These are phyloP conservation scores for Maniola jurtina DNA, from an alignment of 1,140 invertebrate genomes.

Conservation along the genomic window DNA sequence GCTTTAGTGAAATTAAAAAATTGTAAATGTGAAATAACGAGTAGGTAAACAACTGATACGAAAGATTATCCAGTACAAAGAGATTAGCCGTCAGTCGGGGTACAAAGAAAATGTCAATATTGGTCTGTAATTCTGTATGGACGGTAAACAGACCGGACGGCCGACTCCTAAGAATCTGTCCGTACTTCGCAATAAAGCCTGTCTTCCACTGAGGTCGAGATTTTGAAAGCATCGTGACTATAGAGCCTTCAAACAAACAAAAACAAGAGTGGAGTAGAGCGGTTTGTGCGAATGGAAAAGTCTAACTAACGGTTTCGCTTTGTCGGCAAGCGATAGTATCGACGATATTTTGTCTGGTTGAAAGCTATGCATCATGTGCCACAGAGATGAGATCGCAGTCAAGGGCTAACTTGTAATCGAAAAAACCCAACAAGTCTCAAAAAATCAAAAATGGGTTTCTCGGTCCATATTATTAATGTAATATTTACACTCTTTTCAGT, in stretches of 20 bases:
- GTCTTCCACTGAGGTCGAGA: background rate
- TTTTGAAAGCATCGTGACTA: background rate
- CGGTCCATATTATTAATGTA: no score
- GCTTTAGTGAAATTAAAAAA: background rate
- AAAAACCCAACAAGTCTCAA: no score
- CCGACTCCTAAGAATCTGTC: slow-evolving; percentile 57
- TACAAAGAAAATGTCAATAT: slow-evolving; percentile 72
- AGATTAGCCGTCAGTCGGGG: slow-evolving; percentile 63
- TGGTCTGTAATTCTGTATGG: slow-evolving; percentile 50
- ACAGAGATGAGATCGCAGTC: no score
- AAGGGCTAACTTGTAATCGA: no score
- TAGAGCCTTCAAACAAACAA: background rate
- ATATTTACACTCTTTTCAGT: no score
- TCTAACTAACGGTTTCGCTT: no score
- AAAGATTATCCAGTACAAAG: slow-evolving; percentile 58
- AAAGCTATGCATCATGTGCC: no score
- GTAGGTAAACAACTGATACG: slow-evolving; percentile 30
- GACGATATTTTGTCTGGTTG: no score
- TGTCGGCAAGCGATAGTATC: no score
- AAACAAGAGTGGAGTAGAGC: no score
- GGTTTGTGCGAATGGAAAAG: no score
- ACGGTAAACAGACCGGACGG: slow-evolving; percentile 55
- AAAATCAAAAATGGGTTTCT: no score
- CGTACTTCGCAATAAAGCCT: slow-evolving; percentile 10
- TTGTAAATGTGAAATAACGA: background rate